Evolutionary conservation across 2,797 vertebrate species (phyloP), one percentile per base, ranked within the genome.

Genomic region (Antennarius maculatus): DNA sequence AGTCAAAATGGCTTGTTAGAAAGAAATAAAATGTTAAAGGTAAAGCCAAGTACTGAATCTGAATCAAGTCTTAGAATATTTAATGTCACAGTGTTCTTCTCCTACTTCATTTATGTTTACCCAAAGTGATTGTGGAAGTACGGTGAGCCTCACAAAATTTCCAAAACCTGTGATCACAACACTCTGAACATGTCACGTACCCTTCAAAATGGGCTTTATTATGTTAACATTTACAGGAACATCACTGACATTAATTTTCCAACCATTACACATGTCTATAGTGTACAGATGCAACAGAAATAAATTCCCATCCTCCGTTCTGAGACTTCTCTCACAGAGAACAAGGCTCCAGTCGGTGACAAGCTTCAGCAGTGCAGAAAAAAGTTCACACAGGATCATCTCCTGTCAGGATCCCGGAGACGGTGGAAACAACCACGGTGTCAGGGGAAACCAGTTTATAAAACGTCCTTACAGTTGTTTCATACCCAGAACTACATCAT

Each of bases 181-280:
- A 79, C 61, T 45, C 74, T 63, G 42, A 49, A 60, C 50, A 59
- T 51, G 42, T 12, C 9, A 48, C 15, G 7, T 64, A 77, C 71
- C 90, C 87, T 91, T 91, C 80, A 92, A 93, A 94, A 92, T 52
- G 76, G 84, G 81, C 81, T 94, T 94, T 93, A 93, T 94, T 94
- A 89, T 84, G 90, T 92, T 90, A 92, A 93, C 90, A 93, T 92
- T 90, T 87, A 94, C 85, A 90, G 89, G 88, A 93, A 94, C 90
- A 91, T 89, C 89, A 93, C 92, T 84, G 89, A 93, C 91, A 93
- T 91, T 88, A 90, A 91, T 82, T 86, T 86, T 83, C 89, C 89
- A 92, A 84, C 87, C 67, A 82, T 91, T 86, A 89, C 87, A 90
- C 82, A 83, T 80, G 84, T 90, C 84, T 80, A 84, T 75, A 92